phyloP scores from a whole-genome alignment of 2,888 invertebrate genomes.

The Heterodera filipjevi region DNA sequence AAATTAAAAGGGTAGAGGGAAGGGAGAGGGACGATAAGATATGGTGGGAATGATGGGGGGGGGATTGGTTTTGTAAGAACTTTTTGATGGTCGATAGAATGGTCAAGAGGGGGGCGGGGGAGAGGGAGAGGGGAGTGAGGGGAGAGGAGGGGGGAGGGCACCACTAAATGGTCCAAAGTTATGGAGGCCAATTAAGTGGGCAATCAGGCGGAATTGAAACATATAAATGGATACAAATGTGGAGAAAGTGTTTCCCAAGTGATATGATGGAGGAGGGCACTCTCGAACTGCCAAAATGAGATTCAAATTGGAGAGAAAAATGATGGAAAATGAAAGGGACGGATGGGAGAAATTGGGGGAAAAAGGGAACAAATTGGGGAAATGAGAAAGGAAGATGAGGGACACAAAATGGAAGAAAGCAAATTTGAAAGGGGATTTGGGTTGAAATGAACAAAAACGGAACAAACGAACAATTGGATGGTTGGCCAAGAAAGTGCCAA shows the following conservation, averaged over 20 bases:
- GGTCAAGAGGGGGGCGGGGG: neutral
- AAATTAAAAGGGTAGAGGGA: neutral
- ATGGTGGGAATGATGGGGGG: neutral
- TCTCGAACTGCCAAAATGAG: neutral
- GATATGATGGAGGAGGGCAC: neutral
- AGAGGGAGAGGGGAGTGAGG: neutral
- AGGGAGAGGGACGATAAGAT: neutral
- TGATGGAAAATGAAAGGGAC: neutral
- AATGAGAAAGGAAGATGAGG: neutral
- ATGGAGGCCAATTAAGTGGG: neutral
- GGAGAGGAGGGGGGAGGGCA: neutral
- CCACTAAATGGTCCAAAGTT: neutral
- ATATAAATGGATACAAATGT: neutral
- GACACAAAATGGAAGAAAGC: neutral
- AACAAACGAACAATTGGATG: neutral
- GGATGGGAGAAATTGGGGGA: neutral
- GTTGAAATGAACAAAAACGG: neutral
- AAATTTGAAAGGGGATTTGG: neutral
- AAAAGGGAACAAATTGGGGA: neutral
- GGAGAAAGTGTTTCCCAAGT: neutral
- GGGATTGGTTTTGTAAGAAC: neutral
- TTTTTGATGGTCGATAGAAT: neutral
- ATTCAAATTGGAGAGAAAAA: neutral
- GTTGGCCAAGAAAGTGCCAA: neutral
- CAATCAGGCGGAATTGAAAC: conserved; percentile 5